Evolutionary conservation across 1,140 invertebrate genomes (phyloP).

Genomic region (Diplogasteroides magnus): DNA sequence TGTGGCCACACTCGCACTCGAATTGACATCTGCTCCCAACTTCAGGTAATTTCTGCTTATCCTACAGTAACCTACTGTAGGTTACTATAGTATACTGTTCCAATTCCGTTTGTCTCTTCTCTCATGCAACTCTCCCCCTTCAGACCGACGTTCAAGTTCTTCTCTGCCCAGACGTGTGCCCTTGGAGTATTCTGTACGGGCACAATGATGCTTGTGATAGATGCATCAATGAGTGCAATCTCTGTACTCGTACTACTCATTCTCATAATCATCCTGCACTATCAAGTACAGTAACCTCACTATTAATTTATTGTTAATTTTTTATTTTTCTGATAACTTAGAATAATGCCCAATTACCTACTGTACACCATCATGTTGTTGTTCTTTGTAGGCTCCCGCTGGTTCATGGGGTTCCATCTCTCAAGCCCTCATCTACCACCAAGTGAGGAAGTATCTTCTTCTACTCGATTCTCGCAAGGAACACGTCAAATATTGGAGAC

Average conservation of each 20-base stretch:
- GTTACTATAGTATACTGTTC: not conserved
- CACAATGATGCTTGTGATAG: conserved; percentile 92
- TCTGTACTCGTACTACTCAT: conserved; percentile 70
- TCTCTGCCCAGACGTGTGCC: conserved; percentile 86
- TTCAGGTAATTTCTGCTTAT: conserved; percentile 60
- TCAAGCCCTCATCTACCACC: conserved; percentile 96
- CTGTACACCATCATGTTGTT: too few species aligned
- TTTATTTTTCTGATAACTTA: too few species aligned
- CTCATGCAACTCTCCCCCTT: not conserved
- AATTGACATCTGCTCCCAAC: conserved; percentile 89
- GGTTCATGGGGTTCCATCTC: conserved; percentile 90
- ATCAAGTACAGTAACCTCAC: conserved; percentile 31
- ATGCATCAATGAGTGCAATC: conserved; percentile 77
- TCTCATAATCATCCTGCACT: conserved; percentile 53
- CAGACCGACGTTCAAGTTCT: conserved; percentile 89
- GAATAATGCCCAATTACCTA: too few species aligned
- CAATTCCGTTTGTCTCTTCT: not conserved
- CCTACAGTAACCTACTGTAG: not conserved
- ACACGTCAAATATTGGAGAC: conserved; percentile 67
- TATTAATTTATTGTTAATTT: not conserved
- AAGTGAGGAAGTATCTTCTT: conserved; percentile 91
- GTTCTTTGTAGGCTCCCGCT: conserved; percentile 78
- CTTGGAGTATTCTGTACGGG: conserved; percentile 78
- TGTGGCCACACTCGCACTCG: conserved; percentile 83
- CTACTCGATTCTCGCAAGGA: conserved; percentile 90